Percentiles rank a stretch among this genome's conserved stretches.
phyloP scores from a whole-genome alignment of 2,113 vertebrate species.

The Petromus typicus region DNA sequence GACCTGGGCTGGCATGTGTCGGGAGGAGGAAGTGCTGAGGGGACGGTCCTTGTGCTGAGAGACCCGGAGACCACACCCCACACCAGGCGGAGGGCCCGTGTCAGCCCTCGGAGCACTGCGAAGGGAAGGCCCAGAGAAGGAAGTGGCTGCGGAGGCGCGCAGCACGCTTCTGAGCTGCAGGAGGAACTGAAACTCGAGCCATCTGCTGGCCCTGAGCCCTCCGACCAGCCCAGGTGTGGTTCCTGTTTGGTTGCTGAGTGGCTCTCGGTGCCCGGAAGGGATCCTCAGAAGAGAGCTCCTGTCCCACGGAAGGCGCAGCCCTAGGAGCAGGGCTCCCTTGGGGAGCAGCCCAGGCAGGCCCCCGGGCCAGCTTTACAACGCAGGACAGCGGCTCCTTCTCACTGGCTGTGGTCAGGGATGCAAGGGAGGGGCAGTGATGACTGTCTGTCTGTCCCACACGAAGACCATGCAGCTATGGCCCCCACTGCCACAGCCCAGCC shows the following conservation, averaged over 20 bases:
- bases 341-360: fast-evolving
- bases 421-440: not conserved
- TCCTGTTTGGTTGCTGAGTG: not conserved
- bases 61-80: fast-evolving
- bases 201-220: not conserved
- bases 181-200: not conserved
- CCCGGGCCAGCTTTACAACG: fast-evolving
- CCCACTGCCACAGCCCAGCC: fast-evolving
- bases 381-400: not conserved
- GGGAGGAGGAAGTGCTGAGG: not conserved
- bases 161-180: not conserved
- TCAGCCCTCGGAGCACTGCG: not conserved
- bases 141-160: not conserved
- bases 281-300: not conserved
- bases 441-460: not conserved
- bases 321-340: fast-evolving
- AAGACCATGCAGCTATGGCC: not conserved
- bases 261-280: not conserved
- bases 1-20: not conserved
- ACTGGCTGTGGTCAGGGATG: not conserved
- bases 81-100: not conserved
- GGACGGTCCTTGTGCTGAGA: fast-evolving
- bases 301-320: not conserved
- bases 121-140: not conserved
- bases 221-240: not conserved